phyloP scores from a whole-genome alignment of 2,888 invertebrate genomes.

The Alsophila aescularia region DNA sequence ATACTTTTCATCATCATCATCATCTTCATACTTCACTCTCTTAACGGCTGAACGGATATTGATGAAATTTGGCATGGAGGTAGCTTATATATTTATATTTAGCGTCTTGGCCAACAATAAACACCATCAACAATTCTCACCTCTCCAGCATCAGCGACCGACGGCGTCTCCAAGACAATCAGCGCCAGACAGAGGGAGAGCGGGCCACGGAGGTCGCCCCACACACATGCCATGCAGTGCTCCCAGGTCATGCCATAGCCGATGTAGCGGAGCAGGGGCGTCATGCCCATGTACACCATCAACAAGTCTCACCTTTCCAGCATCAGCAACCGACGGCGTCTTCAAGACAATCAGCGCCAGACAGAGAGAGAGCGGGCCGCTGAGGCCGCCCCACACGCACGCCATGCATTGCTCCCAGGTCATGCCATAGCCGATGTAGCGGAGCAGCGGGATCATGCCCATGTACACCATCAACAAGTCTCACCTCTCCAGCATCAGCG shows the following conservation, averaged over 20 bases:
- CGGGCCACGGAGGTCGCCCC: slow-evolving; percentile 86
- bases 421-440: slow-evolving; percentile 83
- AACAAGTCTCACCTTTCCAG: slow-evolving; percentile 70
- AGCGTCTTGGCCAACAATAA: no score
- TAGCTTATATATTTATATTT: no score
- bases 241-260: slow-evolving; percentile 86
- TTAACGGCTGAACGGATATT: no score
- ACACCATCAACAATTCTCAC: no score
- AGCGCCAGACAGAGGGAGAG: slow-evolving; percentile 84
- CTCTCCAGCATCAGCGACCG: slow-evolving; percentile 63
- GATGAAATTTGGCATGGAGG: no score
- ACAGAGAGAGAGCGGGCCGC: slow-evolving; percentile 85
- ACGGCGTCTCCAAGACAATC: slow-evolving; percentile 76
- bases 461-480: slow-evolving; percentile 76
- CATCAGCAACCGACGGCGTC: slow-evolving; percentile 61
- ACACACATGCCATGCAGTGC: slow-evolving; percentile 83
- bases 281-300: slow-evolving; percentile 77
- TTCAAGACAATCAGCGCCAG: slow-evolving; percentile 82
- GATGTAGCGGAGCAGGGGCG: slow-evolving; percentile 77
- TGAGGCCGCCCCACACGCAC: slow-evolving; percentile 86
- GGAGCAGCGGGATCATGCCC: slow-evolving; percentile 78
- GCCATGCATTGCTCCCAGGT: slow-evolving; percentile 84
- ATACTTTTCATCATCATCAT: no score
- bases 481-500: slow-evolving; percentile 66
- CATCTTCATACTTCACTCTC: no score